phyloP scores from a whole-genome alignment of 2,797 vertebrate species.

The Anniella stebbinsi region DNA sequence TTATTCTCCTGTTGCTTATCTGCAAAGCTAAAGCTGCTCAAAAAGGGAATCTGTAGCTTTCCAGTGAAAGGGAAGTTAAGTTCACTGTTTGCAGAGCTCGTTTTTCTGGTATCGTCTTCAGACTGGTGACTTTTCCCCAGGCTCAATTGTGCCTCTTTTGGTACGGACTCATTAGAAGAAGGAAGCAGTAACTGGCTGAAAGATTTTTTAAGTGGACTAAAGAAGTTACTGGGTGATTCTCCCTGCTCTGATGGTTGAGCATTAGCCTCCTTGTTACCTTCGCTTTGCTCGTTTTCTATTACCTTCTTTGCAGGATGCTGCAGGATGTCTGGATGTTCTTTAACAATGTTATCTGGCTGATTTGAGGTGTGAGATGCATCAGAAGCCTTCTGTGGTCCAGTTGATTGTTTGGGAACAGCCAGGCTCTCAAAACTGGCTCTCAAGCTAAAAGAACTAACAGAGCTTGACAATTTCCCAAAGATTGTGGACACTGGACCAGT shows the following conservation, averaged over 20 bases:
- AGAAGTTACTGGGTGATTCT: constrained; percentile 77
- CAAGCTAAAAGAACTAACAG: constrained; percentile 67
- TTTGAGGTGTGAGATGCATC: constrained; percentile 40
- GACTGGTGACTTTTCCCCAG: constrained; percentile 79
- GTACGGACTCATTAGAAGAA: constrained; percentile 73
- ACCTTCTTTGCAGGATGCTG: not conserved
- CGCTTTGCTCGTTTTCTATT: constrained; percentile 31
- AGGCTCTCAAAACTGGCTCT: constrained; percentile 63
- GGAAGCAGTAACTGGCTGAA: constrained; percentile 87
- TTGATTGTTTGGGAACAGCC: constrained; percentile 59
- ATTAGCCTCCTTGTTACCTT: constrained; percentile 32
- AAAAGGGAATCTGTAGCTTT: constrained; percentile 81
- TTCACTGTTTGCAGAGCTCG: constrained; percentile 68
- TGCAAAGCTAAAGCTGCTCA: constrained; percentile 75
- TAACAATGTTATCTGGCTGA: constrained; percentile 42
- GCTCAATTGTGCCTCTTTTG: constrained; percentile 73
- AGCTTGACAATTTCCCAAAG: constrained; percentile 64
- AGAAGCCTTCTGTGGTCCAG: constrained; percentile 52
- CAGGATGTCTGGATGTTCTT: not conserved
- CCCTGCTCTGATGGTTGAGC: constrained; percentile 48
- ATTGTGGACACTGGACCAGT: constrained; percentile 59
- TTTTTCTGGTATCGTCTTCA: constrained; percentile 76
- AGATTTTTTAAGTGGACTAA: constrained; percentile 90
- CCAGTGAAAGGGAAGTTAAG: constrained; percentile 74
- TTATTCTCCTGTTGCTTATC: constrained; percentile 77